A percentile compares a stretch with the other conserved stretches of the same genome.
Evolutionary conservation across 1,140 invertebrate genomes (phyloP).

Genomic region (Colletes latitarsis): DNA sequence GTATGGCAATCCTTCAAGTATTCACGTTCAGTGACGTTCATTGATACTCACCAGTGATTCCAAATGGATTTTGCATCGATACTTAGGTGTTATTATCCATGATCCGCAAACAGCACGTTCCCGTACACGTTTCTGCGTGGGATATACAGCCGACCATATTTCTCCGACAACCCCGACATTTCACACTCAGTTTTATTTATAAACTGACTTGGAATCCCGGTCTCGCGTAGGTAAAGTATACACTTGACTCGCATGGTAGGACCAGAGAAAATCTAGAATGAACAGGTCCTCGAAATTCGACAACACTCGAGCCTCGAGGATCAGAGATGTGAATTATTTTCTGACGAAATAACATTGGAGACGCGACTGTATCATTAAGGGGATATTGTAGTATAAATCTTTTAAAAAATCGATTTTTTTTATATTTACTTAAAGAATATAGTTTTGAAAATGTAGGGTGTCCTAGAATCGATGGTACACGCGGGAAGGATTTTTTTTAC

Average conservation of each 20-base stretch:
- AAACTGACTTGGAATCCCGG: constrained; percentile 18
- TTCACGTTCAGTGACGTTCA: background rate
- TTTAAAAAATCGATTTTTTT: no score
- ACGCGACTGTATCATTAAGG: no score
- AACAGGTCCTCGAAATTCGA: no score
- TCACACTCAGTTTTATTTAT: constrained; percentile 44
- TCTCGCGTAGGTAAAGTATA: background rate
- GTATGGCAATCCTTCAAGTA: background rate
- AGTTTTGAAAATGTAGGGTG: background rate
- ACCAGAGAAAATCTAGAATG: no score
- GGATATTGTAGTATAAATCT: no score
- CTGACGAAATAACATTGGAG: no score
- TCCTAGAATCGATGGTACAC: no score
- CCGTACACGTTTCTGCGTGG: background rate
- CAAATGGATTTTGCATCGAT: background rate
- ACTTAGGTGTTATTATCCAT: background rate
- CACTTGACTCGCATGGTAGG: background rate
- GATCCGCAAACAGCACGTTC: constrained; percentile 13
- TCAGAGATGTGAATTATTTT: no score
- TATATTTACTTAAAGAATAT: no score
- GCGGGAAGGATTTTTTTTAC: no score
- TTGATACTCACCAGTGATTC: background rate
- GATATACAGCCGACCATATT: constrained; percentile 33
- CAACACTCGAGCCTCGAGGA: no score
- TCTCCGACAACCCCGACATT: background rate